Percentiles rank a stretch among this genome's conserved stretches.
These are phyloP conservation scores for Spisula subtruncata DNA, from an alignment of 2,888 invertebrate species.

Conservation along the genomic window DNA sequence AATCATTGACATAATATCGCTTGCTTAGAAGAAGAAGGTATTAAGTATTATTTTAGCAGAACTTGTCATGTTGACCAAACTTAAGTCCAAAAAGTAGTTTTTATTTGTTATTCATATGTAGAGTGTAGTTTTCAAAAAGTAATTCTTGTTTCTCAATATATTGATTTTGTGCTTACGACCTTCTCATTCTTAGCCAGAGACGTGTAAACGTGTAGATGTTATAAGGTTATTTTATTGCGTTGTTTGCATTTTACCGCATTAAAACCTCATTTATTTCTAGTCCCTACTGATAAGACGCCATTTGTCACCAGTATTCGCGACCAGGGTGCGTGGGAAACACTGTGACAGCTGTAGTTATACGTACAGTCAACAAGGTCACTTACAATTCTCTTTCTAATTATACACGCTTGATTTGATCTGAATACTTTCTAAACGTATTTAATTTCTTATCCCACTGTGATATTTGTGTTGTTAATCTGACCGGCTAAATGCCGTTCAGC, in stretches of 20 bases:
- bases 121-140: no score
- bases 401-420: background rate
- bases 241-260: conserved; percentile 13
- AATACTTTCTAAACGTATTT: background rate
- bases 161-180: background rate
- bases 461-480: conserved; percentile 3
- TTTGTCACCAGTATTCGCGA: conserved; percentile 26
- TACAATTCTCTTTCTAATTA: background rate
- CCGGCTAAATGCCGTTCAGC: background rate
- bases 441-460: conserved; percentile 10
- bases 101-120: no score
- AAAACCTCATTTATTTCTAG: background rate
- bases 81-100: no score
- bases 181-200: no score
- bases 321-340: background rate
- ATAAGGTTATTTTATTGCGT: no score
- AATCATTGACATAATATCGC: no score
- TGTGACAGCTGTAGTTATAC: background rate
- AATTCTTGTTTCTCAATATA: no score
- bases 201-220: no score
- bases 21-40: no score
- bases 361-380: conserved; percentile 9
- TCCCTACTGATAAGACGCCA: background rate
- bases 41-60: no score
- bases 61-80: no score